These are phyloP conservation scores for Hydroisotoma schaefferi DNA, from an alignment of 2,888 invertebrate species.

Conservation along the genomic window DNA sequence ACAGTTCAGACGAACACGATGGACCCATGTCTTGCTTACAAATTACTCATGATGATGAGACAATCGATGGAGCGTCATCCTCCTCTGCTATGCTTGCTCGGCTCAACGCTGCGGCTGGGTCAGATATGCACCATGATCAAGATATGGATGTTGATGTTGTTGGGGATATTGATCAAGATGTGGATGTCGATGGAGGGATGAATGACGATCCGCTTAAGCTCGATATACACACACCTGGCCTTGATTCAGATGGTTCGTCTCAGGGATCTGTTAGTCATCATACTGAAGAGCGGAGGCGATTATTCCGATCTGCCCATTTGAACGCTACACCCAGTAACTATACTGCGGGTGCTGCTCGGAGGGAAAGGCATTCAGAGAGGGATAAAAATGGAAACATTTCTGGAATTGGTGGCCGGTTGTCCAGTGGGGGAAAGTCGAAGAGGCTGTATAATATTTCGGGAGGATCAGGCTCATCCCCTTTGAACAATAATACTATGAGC, in stretches of 20 bases:
- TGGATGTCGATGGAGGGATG: slow-evolving; percentile 25
- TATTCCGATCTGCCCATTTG: slow-evolving; percentile 13
- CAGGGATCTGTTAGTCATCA: slow-evolving; percentile 1
- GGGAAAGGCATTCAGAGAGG: neutral
- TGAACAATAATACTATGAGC: slow-evolving; percentile 31
- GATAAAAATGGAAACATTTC: slow-evolving; percentile 10
- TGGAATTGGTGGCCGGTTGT: neutral
- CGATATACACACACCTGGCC: neutral
- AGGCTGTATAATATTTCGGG: neutral
- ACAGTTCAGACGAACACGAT: slow-evolving; percentile 1
- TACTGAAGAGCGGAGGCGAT: slow-evolving; percentile 4
- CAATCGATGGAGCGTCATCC: slow-evolving; percentile 14
- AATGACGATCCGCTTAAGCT: slow-evolving; percentile 19
- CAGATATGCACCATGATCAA: slow-evolving; percentile 17
- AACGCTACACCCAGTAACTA: slow-evolving; percentile 3
- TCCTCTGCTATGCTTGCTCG: neutral
- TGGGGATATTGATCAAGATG: slow-evolving; percentile 23
- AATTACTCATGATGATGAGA: slow-evolving; percentile 23
- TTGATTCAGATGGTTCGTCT: neutral
- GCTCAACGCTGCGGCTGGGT: slow-evolving; percentile 13
- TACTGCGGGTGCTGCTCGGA: neutral
- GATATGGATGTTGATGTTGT: slow-evolving; percentile 34
- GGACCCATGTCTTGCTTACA: neutral
- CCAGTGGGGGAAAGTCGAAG: slow-evolving; percentile 6
- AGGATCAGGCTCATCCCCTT: slow-evolving; percentile 8